Conservation (phyloP, 2,888 invertebrate species). For the Acleris holmiana region DNA sequence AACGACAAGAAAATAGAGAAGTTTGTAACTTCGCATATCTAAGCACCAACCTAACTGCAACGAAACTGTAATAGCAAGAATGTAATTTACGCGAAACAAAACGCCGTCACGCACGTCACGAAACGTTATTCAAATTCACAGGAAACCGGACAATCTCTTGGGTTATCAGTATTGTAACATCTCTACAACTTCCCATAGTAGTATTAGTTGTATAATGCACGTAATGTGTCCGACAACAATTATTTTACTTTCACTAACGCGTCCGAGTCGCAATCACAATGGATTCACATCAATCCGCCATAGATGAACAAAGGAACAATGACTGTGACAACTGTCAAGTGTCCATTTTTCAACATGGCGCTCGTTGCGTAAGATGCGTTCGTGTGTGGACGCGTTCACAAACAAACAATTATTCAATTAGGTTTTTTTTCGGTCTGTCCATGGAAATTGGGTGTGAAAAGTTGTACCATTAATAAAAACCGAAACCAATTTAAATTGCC, state of each 20-base stretch:
- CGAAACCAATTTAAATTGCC: conserved; percentile 4
- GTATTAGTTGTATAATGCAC: conserved; percentile 20
- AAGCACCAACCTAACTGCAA: background rate
- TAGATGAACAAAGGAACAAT: conserved; percentile 36
- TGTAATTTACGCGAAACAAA: conserved; percentile 11
- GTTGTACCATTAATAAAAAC: background rate
- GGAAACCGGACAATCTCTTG: conserved; percentile 30
- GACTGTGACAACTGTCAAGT: conserved; percentile 33
- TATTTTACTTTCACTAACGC: conserved; percentile 33
- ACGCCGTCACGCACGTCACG: conserved; percentile 25
- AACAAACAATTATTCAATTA: conserved; percentile 11
- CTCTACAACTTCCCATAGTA: conserved; percentile 32
- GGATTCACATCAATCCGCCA: conserved; percentile 26
- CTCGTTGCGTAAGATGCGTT: conserved; percentile 31
- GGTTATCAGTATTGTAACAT: conserved; percentile 24
- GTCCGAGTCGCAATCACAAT: conserved; percentile 27
- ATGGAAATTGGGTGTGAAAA: no score
- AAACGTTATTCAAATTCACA: conserved; percentile 33
- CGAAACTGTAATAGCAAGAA: conserved; percentile 9
- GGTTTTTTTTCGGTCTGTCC: no score
- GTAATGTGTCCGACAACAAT: conserved; percentile 32
- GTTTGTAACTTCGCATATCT: background rate
- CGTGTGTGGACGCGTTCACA: conserved; percentile 19
- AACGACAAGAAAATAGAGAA: background rate
- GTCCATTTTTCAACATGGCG: conserved; percentile 32